Base-by-base conservation (phyloP, 1,140 invertebrate species). In the Penaeus vannamei region DNA sequence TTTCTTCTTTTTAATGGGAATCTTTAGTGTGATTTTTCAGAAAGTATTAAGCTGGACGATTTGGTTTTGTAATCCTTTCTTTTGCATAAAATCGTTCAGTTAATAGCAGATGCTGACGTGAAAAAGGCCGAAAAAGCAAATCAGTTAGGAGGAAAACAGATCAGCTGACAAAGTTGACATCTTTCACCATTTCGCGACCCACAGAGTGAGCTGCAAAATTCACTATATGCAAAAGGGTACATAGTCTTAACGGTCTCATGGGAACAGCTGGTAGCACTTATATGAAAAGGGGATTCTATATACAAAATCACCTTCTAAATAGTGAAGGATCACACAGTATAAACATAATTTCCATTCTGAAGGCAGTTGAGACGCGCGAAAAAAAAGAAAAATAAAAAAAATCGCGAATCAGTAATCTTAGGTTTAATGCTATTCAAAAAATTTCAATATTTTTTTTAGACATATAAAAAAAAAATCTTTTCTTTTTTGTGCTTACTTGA, bases 201-300 rank as follows among this genome's bases (percentile, higher is more conserved):
- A n/a, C 26, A 59, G 36, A 80, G 46, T 64, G 26, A 46, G 86
- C 42, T 59, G 59, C 59, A 60, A 42, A 64, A 72, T 32, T 83
- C 80, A 60, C 79, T 79, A 83, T 80, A 81, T 87, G 86, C 81
- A 87, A 85, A 80, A 87, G 86, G 86, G 86, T 83, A 87, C 86
- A 87, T 82, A 82, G 79, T 87, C 66, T 85, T 82, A 87, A 87
- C 86, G 62, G 36, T 72, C 79, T 82, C 86, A 82, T 80, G 81
- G 42, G 23, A 87, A 36, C 80, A 87, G 36, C 61, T 87, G 84
- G 84, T 85, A 85, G 84, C 69, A 77, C 66, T 66, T 79, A 64
- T 87, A 87, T 83, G 86, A 87, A 87, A 53, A 87, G 61, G 86
- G 86, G 79, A 72, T 32, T 29, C 86, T 87, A 87, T 87, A 87